Conservation (phyloP, 2,797 vertebrate species). For the Clarias laeviceps region DNA sequence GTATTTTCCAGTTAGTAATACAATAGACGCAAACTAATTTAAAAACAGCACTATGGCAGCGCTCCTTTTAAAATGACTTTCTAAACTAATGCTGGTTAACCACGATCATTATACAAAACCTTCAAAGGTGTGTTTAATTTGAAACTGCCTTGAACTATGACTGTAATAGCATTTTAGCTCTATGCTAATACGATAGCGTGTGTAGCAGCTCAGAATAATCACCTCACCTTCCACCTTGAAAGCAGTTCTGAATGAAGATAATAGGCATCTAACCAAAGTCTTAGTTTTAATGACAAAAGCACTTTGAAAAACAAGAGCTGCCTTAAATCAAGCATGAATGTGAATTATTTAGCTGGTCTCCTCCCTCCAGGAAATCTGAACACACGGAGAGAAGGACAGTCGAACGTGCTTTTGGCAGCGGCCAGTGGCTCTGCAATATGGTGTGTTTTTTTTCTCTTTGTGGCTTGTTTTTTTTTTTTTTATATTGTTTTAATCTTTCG, state of each 20-base stretch:
- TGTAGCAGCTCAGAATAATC: conserved; percentile 31
- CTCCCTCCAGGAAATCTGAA: conserved; percentile 59
- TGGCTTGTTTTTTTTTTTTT: neutral
- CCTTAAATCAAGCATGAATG: conserved; percentile 64
- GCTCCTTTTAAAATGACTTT: neutral
- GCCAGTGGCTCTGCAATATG: conserved; percentile 48
- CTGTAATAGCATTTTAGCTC: conserved; percentile 15
- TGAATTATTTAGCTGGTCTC: conserved; percentile 69
- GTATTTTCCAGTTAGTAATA: conserved; percentile 7
- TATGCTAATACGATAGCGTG: conserved; percentile 19
- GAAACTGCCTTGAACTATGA: neutral
- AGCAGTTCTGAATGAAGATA: conserved; percentile 16
- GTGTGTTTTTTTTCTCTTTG: conserved; percentile 10
- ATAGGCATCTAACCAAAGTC: conserved; percentile 8
- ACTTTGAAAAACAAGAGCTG: conserved; percentile 51
- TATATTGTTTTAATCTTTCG: neutral
- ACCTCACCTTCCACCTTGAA: conserved; percentile 41
- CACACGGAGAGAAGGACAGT: conserved; percentile 45
- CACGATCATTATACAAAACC: neutral
- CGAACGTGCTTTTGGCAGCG: conserved; percentile 38
- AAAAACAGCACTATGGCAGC: neutral
- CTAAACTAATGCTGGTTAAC: neutral
- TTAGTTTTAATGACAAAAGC: conserved; percentile 40
- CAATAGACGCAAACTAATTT: neutral
- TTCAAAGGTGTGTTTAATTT: conserved; percentile 19